Evolutionary conservation across 2,797 vertebrate genomes (phyloP), one percentile per base, ranked within the genome.

Genomic region (Alcedo quadribrachys): DNA sequence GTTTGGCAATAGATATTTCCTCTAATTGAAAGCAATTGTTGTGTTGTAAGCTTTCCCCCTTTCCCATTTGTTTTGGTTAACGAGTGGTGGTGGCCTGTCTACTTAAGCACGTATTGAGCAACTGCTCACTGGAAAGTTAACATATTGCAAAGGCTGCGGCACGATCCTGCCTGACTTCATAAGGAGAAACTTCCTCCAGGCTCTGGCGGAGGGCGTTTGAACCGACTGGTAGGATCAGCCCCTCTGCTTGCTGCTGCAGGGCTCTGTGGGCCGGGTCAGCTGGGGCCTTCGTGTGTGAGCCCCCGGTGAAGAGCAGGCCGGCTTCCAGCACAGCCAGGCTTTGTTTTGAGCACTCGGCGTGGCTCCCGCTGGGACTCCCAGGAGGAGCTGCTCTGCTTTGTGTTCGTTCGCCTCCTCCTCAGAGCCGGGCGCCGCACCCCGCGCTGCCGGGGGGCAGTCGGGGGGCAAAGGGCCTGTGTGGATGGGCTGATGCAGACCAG

Each of bases 1-100:
- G 75, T 95, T 85, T 94, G 92, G 90, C 79, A 92, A 74, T 57
- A 83, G 86, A 74, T 69, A 70, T 79, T 91, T 86, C 70, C 85
- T 87, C 77, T 94, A 96, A 95, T 95, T 93, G 92, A 92, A 89
- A 95, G 90, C 89, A 94, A 93, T 93, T 87, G 78, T 80, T 87
- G 74, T 73, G 66, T 57, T 94, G 92, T 81, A 82, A 92, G 82
- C 83, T 88, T 87, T 81, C 77, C 43, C 61, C 70, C 78, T 76
- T 81, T 76, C 57, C 62, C 85, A 67, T 93, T 94, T 92, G 67
- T 94, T 91, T 90, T 69, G 81, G 76, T 90, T 82, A 89, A 61
- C 0, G 68, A 86, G 71, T 35, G 67, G 58, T 28, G 83, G 91
- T 91, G 85, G 82, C 74, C 87, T 81, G 87, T 79, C 85, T 92